phyloP scores from a whole-genome alignment of 2,888 invertebrate genomes.

The Scaptomyza tumidula region DNA sequence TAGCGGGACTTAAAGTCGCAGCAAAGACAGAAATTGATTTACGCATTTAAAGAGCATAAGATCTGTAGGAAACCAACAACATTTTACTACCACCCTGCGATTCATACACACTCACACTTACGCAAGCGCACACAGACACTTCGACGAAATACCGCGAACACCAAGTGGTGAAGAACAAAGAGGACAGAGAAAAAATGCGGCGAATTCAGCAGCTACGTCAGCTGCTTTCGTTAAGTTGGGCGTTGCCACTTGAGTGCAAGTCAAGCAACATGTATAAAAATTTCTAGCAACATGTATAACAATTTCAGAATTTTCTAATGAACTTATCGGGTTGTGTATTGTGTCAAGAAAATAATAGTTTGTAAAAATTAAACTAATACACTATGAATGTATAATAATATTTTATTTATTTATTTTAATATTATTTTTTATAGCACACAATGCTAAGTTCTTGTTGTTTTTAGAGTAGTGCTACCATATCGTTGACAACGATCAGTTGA shows the following conservation, averaged over 20 bases:
- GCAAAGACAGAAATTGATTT: not conserved
- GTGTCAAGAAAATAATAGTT: not conserved
- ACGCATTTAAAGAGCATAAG: constrained; percentile 16
- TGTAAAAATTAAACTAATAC: not conserved
- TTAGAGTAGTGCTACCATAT: not conserved
- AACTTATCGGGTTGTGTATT: not conserved
- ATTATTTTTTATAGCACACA: too few species aligned
- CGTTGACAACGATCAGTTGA: not conserved
- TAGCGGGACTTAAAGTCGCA: not conserved
- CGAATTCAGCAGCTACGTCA: constrained; percentile 29
- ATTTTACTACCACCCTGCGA: constrained; percentile 27
- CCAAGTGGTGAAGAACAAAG: not conserved
- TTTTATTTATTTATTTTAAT: too few species aligned
- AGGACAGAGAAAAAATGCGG: constrained; percentile 2
- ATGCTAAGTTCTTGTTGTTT: too few species aligned
- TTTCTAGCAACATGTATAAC: not conserved
- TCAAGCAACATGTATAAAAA: not conserved
- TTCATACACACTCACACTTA: constrained; percentile 25
- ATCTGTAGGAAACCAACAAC: constrained; percentile 11
- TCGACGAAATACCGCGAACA: not conserved
- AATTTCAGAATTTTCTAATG: not conserved
- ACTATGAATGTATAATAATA: too few species aligned
- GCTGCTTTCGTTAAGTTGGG: constrained; percentile 11
- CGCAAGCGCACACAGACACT: constrained; percentile 31
- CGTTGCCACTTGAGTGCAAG: constrained; percentile 26